A percentile compares a stretch with the other conserved stretches of the same genome.
These are phyloP conservation scores for Dryocosmus kuriphilus DNA, from an alignment of 2,888 invertebrate genomes.

Conservation along the genomic window DNA sequence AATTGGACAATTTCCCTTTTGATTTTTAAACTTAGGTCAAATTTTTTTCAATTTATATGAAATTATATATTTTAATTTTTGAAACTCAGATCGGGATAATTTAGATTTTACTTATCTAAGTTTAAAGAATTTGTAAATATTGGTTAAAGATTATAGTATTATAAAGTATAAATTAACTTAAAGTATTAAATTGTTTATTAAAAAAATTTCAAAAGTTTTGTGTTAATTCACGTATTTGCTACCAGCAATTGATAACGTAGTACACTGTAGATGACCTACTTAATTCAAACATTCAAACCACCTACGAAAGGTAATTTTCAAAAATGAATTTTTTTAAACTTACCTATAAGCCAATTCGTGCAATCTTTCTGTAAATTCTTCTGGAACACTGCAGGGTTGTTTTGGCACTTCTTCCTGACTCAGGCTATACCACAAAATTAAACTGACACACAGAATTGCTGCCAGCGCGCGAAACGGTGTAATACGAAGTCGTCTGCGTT, in stretches of 20 bases:
- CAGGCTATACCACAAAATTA: slow-evolving; percentile 70
- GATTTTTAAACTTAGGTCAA: no score
- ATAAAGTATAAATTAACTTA: neutral
- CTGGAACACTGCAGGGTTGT: slow-evolving; percentile 71
- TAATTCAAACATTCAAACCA: neutral
- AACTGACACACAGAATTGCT: slow-evolving; percentile 66
- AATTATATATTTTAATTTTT: no score
- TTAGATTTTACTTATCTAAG: no score
- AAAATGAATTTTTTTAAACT: slow-evolving; percentile 9
- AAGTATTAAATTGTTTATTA: no score
- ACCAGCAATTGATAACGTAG: neutral
- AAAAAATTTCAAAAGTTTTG: no score
- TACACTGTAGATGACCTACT: neutral
- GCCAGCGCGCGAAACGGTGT: slow-evolving; percentile 68
- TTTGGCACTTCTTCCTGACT: slow-evolving; percentile 66
- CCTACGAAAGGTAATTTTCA: neutral
- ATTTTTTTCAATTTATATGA: no score
- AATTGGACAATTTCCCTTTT: no score
- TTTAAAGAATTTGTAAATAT: no score
- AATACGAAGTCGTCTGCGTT: slow-evolving; percentile 70
- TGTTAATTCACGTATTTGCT: neutral
- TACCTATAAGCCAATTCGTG: slow-evolving; percentile 70
- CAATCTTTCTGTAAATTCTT: slow-evolving; percentile 69
- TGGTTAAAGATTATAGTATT: neutral
- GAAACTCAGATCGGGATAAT: no score